Evolutionary conservation across 2,797 vertebrate species (phyloP).

Genomic region (Sibirionetta formosa): DNA sequence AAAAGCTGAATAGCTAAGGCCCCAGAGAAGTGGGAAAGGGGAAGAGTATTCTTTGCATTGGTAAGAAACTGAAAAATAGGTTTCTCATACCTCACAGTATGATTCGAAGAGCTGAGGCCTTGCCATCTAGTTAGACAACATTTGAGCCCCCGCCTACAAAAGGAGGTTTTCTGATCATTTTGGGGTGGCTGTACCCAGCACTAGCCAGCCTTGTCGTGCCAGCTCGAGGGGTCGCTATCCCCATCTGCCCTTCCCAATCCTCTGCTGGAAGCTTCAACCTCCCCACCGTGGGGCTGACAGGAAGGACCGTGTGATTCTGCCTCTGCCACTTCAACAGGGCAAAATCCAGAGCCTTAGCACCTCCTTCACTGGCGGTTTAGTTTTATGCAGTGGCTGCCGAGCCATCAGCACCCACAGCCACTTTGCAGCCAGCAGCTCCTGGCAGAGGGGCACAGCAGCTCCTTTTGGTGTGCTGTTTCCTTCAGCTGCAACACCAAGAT

Average conservation of each 20-base stretch:
- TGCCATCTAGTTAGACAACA: background rate
- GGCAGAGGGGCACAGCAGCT: background rate
- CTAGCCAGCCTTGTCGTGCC: background rate
- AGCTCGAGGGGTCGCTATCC: background rate
- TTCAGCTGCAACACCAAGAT: background rate
- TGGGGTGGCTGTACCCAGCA: background rate
- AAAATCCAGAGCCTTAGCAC: background rate
- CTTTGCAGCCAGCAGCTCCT: background rate
- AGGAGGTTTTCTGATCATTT: background rate
- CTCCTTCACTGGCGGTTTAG: background rate
- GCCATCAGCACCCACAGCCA: fast-evolving
- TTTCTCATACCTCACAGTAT: background rate
- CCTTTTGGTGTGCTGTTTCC: background rate
- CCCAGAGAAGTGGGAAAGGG: background rate
- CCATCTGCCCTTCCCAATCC: background rate
- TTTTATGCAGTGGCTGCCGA: background rate
- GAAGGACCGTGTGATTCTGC: background rate
- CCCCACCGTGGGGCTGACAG: background rate
- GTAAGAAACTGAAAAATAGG: background rate
- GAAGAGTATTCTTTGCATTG: background rate
- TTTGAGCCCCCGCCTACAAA: background rate
- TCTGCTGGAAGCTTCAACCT: background rate
- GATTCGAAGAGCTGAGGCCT: background rate
- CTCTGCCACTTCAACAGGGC: background rate
- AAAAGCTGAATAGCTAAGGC: background rate